phyloP scores from a whole-genome alignment of 2,888 invertebrate genomes.

The Nomada ruficornis region DNA sequence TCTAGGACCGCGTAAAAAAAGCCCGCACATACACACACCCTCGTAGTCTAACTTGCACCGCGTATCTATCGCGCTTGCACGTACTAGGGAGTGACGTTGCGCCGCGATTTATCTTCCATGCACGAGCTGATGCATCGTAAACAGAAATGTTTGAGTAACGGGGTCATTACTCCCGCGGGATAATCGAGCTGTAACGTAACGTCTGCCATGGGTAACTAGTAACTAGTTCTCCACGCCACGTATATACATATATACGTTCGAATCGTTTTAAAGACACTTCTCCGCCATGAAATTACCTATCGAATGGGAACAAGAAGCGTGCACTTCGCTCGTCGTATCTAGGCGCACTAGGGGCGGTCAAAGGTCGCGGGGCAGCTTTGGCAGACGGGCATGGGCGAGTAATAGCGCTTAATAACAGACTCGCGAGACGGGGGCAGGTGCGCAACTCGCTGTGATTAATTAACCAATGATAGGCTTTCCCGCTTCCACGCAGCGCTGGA shows the following conservation, averaged over 20 bases:
- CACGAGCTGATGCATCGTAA: slow-evolving; percentile 58
- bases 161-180: slow-evolving; percentile 65
- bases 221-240: background rate
- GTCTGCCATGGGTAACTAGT: slow-evolving; percentile 23
- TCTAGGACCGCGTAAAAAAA: too few species aligned
- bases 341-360: slow-evolving; percentile 52
- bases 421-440: slow-evolving; percentile 73
- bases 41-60: background rate
- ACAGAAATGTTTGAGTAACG: slow-evolving; percentile 62
- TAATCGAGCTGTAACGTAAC: slow-evolving; percentile 67
- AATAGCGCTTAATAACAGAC: slow-evolving; percentile 77
- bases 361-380: slow-evolving; percentile 61
- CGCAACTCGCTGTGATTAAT: slow-evolving; percentile 74
- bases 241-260: background rate
- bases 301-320: background rate
- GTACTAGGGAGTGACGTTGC: slow-evolving; percentile 40
- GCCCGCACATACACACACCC: too few species aligned
- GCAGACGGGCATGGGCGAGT: slow-evolving; percentile 59
- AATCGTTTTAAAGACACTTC: slow-evolving; percentile 10
- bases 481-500: slow-evolving; percentile 19
- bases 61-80: slow-evolving; percentile 17
- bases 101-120: slow-evolving; percentile 57
- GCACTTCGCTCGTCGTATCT: background rate
- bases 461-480: slow-evolving; percentile 74
- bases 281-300: slow-evolving; percentile 22